Percentiles rank a stretch among this genome's conserved stretches.
These are phyloP conservation scores for Heliconius erato DNA, from an alignment of 2,888 invertebrate genomes.

Conservation along the genomic window DNA sequence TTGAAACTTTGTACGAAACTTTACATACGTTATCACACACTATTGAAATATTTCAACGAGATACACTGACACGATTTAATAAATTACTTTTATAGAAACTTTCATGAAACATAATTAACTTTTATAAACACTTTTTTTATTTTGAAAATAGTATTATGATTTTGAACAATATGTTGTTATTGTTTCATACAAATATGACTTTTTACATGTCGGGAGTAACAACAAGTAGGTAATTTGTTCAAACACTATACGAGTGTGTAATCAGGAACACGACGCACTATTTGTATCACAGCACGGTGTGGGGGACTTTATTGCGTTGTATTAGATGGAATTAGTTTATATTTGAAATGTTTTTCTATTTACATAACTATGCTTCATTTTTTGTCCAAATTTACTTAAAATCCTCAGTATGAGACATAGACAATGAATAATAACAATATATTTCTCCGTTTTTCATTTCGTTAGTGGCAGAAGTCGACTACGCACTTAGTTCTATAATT, in stretches of 20 bases:
- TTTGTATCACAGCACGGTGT: constrained; percentile 10
- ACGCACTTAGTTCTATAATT: too few relatives aligned
- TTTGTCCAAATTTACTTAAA: too few relatives aligned
- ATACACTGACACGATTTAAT: not conserved
- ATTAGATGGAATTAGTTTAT: not conserved
- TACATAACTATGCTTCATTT: not conserved
- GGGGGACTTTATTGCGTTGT: not conserved
- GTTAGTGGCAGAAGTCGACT: too few relatives aligned
- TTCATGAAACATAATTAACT: too few relatives aligned
- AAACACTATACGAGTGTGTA: constrained; percentile 5
- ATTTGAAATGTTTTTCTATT: not conserved
- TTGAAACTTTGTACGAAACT: not conserved
- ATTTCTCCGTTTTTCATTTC: not conserved
- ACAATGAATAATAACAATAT: not conserved
- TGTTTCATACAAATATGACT: not conserved
- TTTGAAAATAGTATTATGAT: not conserved
- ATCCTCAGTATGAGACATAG: too few relatives aligned
- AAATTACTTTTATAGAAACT: too few relatives aligned
- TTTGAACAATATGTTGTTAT: not conserved
- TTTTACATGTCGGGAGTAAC: not conserved
- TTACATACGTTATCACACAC: not conserved
- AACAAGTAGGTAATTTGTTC: not conserved
- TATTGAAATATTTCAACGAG: constrained; percentile 4
- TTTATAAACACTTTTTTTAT: too few relatives aligned
- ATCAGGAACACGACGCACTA: constrained; percentile 6